These are phyloP conservation scores for Halichoerus grypus DNA, from an alignment of 2,113 vertebrate species.

Conservation along the genomic window DNA sequence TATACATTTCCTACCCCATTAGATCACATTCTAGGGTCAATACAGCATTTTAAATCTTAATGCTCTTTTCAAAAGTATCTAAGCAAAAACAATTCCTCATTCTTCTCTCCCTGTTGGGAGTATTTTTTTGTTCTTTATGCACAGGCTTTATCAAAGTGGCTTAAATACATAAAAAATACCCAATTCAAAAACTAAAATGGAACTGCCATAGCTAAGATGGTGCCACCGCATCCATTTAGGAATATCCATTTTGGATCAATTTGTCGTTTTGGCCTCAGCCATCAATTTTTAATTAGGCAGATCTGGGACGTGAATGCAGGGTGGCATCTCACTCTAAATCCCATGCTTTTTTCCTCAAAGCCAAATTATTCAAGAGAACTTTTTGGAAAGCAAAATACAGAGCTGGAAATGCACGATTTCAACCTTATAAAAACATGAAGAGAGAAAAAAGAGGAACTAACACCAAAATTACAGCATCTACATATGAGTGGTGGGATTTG, in stretches of 20 bases:
- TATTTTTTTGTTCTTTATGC: background rate
- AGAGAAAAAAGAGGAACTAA: conserved; percentile 20
- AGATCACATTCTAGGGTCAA: background rate
- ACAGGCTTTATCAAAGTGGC: background rate
- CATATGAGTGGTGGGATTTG: background rate
- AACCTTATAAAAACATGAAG: background rate
- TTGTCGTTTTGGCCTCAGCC: background rate
- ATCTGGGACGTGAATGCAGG: background rate
- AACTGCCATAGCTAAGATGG: background rate
- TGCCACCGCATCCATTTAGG: background rate
- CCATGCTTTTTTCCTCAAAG: background rate
- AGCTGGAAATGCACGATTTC: conserved; percentile 23
- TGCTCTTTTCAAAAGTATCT: conserved; percentile 20
- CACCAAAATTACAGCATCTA: background rate
- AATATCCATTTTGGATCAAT: background rate
- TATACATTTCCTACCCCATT: background rate
- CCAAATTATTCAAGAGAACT: background rate
- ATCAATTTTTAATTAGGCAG: background rate
- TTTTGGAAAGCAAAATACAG: conserved; percentile 15
- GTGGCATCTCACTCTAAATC: background rate
- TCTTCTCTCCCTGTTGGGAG: background rate
- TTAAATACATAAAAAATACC: background rate
- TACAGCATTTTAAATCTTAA: background rate
- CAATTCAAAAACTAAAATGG: background rate
- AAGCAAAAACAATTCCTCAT: background rate